A percentile compares a stretch with the other conserved stretches of the same genome.
Conservation (phyloP, 2,113 vertebrate species). For the Tyrannus savana region DNA sequence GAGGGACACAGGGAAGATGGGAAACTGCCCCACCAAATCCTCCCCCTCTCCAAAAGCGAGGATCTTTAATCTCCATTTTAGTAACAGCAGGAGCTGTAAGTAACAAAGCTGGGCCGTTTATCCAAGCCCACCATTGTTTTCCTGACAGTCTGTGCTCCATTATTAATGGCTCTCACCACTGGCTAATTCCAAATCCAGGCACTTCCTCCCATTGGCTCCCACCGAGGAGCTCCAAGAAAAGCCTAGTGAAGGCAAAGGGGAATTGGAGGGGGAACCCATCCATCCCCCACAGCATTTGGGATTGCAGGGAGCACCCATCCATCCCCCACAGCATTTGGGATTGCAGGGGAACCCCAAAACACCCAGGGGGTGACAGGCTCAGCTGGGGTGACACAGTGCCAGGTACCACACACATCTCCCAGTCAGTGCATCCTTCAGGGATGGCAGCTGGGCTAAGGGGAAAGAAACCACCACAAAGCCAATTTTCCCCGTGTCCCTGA, state of each 20-base stretch:
- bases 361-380: neutral
- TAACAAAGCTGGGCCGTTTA: constrained; percentile 29
- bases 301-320: neutral
- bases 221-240: neutral
- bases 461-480: neutral
- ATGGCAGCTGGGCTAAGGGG: rapidly evolving
- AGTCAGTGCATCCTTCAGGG: neutral
- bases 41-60: neutral
- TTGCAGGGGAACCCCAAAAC: neutral
- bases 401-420: rapidly evolving
- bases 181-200: constrained; percentile 22
- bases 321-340: neutral
- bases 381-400: neutral
- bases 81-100: constrained; percentile 24
- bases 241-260: neutral
- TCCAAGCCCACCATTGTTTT: constrained; percentile 19
- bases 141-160: constrained; percentile 30
- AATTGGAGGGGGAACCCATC: rapidly evolving
- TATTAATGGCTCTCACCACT: constrained; percentile 39
- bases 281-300: neutral
- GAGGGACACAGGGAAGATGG: neutral
- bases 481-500: rapidly evolving
- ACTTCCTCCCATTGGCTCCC: neutral
- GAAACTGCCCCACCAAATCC: neutral
- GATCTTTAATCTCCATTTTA: constrained; percentile 25